A percentile compares a stretch with the other conserved stretches of the same genome.
Conservation (phyloP, 2,888 invertebrate genomes). For the Acleris cristana region DNA sequence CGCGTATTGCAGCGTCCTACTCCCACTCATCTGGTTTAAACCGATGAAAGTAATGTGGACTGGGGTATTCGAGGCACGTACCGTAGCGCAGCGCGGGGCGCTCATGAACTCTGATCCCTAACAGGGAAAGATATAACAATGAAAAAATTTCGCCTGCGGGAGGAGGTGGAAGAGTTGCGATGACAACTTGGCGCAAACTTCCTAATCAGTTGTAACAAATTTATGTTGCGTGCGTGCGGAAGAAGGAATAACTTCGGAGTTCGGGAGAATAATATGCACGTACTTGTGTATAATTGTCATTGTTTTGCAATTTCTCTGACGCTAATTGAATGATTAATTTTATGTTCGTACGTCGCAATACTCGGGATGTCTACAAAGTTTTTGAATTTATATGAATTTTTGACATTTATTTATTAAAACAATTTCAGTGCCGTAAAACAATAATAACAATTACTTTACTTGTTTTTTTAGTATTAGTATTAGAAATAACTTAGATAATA, state of each 20-base stretch:
- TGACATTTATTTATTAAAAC: slow-evolving; percentile 31
- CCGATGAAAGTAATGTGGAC: slow-evolving; percentile 79
- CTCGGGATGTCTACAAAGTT: slow-evolving; percentile 25
- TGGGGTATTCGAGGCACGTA: slow-evolving; percentile 77
- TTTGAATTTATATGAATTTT: slow-evolving; percentile 9
- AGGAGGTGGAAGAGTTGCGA: slow-evolving; percentile 78
- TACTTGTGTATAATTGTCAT: slow-evolving; percentile 35
- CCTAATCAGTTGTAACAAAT: slow-evolving; percentile 81
- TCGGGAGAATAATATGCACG: slow-evolving; percentile 34
- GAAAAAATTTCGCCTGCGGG: slow-evolving; percentile 68
- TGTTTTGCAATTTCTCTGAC: slow-evolving; percentile 33
- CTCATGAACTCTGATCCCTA: slow-evolving; percentile 81
- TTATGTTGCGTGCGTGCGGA: slow-evolving; percentile 75
- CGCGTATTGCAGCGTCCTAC: slow-evolving; percentile 56
- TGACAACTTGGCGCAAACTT: slow-evolving; percentile 77
- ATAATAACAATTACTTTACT: no score
- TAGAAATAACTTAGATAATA: no score
- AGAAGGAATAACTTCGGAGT: slow-evolving; percentile 38
- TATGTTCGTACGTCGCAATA: slow-evolving; percentile 26
- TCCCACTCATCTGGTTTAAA: slow-evolving; percentile 72
- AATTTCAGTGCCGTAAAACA: not conserved
- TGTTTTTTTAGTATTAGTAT: no score
- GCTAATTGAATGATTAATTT: slow-evolving; percentile 36
- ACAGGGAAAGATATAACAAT: slow-evolving; percentile 77
- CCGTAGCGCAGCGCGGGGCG: slow-evolving; percentile 65